Percentiles rank a stretch among this genome's conserved stretches.
These are phyloP conservation scores for Danaus plexippus DNA, from an alignment of 1,140 invertebrate genomes.

Conservation along the genomic window DNA sequence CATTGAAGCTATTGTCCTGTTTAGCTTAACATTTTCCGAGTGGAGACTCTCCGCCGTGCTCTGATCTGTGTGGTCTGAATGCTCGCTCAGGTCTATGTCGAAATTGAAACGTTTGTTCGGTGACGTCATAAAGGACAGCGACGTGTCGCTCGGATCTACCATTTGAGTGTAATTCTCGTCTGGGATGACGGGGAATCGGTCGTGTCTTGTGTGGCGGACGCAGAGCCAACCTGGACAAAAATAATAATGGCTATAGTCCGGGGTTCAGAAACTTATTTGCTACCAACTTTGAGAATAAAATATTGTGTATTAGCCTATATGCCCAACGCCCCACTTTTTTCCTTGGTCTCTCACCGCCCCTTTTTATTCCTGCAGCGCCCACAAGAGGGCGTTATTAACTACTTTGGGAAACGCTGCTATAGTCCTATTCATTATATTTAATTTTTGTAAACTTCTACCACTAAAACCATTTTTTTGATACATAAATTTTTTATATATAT, in stretches of 20 bases:
- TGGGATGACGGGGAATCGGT: conserved; percentile 86
- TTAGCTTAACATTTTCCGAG: conserved; percentile 43
- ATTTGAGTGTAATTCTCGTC: conserved; percentile 74
- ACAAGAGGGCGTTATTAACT: too few relatives aligned
- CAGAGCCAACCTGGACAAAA: conserved; percentile 81
- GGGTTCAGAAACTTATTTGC: too few relatives aligned
- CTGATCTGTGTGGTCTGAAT: conserved; percentile 65
- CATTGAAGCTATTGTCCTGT: conserved; percentile 32
- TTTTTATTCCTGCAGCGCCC: too few relatives aligned
- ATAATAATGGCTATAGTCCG: neutral
- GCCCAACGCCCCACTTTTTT: too few relatives aligned
- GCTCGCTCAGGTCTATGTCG: conserved; percentile 61
- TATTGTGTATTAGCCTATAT: too few relatives aligned
- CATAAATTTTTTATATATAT: conserved; percentile 1
- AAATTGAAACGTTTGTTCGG: conserved; percentile 47
- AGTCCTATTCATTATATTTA: too few relatives aligned
- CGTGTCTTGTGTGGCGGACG: conserved; percentile 84
- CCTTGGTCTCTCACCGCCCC: too few relatives aligned
- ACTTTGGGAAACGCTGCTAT: too few relatives aligned
- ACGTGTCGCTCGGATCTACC: conserved; percentile 27
- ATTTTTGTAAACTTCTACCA: too few relatives aligned
- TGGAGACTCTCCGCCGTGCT: conserved; percentile 59
- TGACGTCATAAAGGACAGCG: conserved; percentile 38
- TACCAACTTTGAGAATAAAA: too few relatives aligned
- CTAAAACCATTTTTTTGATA: neutral